phyloP scores from a whole-genome alignment of 2,888 invertebrate genomes.

The Globia sparganii region DNA sequence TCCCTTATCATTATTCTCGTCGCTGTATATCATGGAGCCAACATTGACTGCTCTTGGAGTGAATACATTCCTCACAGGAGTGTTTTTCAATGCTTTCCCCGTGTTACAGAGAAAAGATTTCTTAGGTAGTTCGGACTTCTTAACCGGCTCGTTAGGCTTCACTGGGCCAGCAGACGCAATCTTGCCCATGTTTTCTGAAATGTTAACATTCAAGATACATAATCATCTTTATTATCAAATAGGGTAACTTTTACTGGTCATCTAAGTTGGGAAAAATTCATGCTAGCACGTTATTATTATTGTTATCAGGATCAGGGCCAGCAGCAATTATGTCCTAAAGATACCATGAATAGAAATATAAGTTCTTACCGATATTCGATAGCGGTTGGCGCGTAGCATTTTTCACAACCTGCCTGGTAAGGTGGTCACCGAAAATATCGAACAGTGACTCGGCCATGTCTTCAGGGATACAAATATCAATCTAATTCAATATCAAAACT shows the following conservation, averaged over 20 bases:
- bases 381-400: constrained; percentile 84
- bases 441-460: constrained; percentile 84
- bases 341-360: constrained; percentile 5
- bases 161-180: constrained; percentile 77
- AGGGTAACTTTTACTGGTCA: constrained; percentile 11
- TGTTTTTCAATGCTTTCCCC: constrained; percentile 82
- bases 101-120: constrained; percentile 84
- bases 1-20: constrained; percentile 71
- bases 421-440: constrained; percentile 83
- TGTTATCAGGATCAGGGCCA: not conserved
- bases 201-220: not conserved
- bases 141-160: constrained; percentile 83
- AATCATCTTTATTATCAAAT: not conserved
- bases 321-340: not conserved
- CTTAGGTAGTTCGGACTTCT: constrained; percentile 79
- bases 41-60: constrained; percentile 81
- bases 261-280: not conserved
- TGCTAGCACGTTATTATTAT: not conserved
- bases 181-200: constrained; percentile 86
- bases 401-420: constrained; percentile 77
- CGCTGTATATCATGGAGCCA: constrained; percentile 82
- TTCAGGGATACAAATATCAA: not conserved
- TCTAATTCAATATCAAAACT: not conserved
- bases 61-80: constrained; percentile 80
- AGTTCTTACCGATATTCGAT: constrained; percentile 80